These are phyloP conservation scores for Athalia cordata DNA, from an alignment of 2,888 invertebrate species.

Conservation along the genomic window DNA sequence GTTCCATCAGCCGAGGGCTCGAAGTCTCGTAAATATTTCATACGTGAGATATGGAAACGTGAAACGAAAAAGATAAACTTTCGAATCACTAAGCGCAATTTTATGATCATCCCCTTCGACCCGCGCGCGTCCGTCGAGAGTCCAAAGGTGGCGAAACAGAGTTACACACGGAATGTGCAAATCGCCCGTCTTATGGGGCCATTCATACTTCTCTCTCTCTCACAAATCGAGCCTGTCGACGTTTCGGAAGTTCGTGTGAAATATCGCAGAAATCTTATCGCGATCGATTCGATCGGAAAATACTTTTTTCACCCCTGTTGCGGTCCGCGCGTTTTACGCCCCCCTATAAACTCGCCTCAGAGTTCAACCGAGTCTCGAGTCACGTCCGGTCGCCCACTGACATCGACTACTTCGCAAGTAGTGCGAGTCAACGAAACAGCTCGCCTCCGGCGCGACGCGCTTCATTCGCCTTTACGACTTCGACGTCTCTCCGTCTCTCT, in stretches of 20 bases:
- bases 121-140: not conserved
- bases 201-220: not conserved
- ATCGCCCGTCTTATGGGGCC: not conserved
- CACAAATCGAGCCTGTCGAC: too few species aligned
- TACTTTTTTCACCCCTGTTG: too few species aligned
- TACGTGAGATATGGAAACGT: slow-evolving; percentile 26
- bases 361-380: not conserved
- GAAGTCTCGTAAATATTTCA: slow-evolving; percentile 25
- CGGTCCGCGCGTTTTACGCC: not conserved
- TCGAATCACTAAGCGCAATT: slow-evolving; percentile 25
- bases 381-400: slow-evolving; percentile 2
- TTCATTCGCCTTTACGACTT: too few species aligned
- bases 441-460: not conserved
- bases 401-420: slow-evolving; percentile 6
- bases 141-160: not conserved
- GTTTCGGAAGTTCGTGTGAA: too few species aligned
- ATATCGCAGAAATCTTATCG: too few species aligned
- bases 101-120: not conserved
- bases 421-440: slow-evolving; percentile 6
- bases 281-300: too few species aligned
- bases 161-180: not conserved
- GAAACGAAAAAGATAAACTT: slow-evolving; percentile 32
- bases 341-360: not conserved
- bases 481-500: too few species aligned
- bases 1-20: slow-evolving; percentile 6